Evolutionary conservation across 1,140 invertebrate species (phyloP).

Genomic region (Ceratitis capitata): DNA sequence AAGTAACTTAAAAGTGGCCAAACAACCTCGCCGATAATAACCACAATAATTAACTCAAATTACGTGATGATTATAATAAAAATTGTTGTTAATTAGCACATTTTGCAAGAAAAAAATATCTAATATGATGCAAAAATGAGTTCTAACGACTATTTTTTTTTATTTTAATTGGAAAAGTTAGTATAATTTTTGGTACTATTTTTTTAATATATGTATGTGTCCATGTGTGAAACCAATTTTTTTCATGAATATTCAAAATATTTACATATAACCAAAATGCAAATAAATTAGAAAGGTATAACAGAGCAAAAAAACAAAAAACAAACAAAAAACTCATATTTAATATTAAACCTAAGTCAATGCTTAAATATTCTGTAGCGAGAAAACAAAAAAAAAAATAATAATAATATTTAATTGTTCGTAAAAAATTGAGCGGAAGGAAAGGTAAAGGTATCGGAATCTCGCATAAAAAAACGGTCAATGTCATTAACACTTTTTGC

Average conservation of each 20-base stretch:
- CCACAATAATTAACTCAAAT: not conserved
- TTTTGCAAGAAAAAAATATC: not conserved
- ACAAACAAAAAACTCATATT: too few relatives aligned
- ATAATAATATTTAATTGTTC: not conserved
- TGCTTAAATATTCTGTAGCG: not conserved
- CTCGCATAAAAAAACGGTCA: not conserved
- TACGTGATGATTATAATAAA: constrained; percentile 1
- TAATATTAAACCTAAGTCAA: not conserved
- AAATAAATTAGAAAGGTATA: not conserved
- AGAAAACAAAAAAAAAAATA: not conserved
- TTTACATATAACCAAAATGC: too few relatives aligned
- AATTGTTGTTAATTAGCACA: not conserved
- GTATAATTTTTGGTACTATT: not conserved
- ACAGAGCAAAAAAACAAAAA: not conserved
- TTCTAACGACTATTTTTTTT: not conserved
- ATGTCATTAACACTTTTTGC: not conserved
- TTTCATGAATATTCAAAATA: too few relatives aligned
- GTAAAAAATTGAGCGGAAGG: constrained; percentile 1
- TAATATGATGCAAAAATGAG: not conserved
- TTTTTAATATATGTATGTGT: not conserved
- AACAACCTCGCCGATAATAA: not conserved
- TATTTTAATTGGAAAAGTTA: not conserved
- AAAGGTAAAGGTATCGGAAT: constrained; percentile 9
- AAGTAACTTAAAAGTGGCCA: not conserved
- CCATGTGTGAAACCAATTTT: too few relatives aligned